These are phyloP conservation scores for Spodoptera picta DNA, from an alignment of 2,888 invertebrate genomes.

Conservation along the genomic window DNA sequence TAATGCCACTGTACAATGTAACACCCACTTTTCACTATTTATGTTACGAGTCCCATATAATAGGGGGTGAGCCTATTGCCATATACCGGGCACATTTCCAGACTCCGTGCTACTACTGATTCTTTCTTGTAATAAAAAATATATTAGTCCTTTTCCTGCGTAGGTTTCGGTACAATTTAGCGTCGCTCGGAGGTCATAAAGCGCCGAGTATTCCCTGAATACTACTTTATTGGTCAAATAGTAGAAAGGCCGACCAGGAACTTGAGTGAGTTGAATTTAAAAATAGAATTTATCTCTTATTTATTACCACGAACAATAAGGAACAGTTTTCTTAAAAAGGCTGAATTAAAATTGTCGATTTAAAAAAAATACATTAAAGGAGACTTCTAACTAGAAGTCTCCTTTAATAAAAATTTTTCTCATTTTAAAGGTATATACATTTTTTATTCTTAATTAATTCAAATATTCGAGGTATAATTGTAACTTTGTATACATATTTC, in stretches of 20 bases:
- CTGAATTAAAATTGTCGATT: too few relatives aligned
- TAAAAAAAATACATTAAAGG: background rate
- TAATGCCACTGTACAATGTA: too few relatives aligned
- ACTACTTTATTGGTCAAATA: conserved; percentile 23
- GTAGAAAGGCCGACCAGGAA: conserved; percentile 15
- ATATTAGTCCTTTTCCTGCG: conserved; percentile 7
- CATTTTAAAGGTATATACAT: too few relatives aligned
- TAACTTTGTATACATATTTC: background rate
- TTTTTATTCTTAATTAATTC: too few relatives aligned
- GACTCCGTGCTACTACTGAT: background rate
- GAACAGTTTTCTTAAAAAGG: too few relatives aligned
- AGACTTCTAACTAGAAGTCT: too few relatives aligned
- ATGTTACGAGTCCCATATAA: too few relatives aligned
- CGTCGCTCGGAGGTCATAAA: conserved; percentile 14
- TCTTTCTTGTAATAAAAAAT: conserved; percentile 12
- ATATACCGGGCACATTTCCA: too few relatives aligned
- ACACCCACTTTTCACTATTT: too few relatives aligned
- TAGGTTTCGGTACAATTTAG: conserved; percentile 28
- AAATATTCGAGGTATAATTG: background rate
- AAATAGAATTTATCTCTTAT: conserved; percentile 1
- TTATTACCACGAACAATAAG: too few relatives aligned
- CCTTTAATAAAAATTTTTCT: too few relatives aligned
- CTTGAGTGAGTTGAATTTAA: conserved; percentile 6
- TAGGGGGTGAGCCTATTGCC: too few relatives aligned
- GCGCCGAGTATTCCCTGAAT: conserved; percentile 13